These are phyloP conservation scores for Peromyscus aztecus DNA, from an alignment of 2,797 vertebrate species.

Conservation along the genomic window DNA sequence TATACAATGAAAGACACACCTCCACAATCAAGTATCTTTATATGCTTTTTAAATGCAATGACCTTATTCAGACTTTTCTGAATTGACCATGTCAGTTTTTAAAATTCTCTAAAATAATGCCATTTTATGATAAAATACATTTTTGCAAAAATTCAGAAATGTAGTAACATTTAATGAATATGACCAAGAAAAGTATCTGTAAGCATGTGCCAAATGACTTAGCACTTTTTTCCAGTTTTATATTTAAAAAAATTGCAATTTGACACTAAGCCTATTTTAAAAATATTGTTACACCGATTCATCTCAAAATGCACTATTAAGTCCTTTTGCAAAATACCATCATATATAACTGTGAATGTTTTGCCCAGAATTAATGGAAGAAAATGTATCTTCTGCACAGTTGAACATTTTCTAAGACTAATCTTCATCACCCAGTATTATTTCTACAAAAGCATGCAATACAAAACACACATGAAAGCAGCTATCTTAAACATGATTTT, in stretches of 20 bases:
- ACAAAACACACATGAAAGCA: constrained; percentile 87
- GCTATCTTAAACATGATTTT: constrained; percentile 84
- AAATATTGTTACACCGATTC: constrained; percentile 80
- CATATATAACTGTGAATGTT: constrained; percentile 77
- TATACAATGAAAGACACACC: constrained; percentile 78
- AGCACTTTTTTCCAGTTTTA: constrained; percentile 74
- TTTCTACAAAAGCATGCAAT: constrained; percentile 86
- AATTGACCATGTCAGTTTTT: constrained; percentile 78
- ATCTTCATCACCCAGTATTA: constrained; percentile 77
- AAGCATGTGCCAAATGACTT: constrained; percentile 81
- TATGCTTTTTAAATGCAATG: constrained; percentile 77
- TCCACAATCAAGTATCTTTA: constrained; percentile 73
- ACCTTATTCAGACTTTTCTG: constrained; percentile 81
- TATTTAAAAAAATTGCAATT: constrained; percentile 78
- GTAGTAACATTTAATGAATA: constrained; percentile 80
- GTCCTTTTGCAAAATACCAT: constrained; percentile 85
- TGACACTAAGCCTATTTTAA: constrained; percentile 80
- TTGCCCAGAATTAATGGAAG: constrained; percentile 75
- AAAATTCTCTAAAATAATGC: constrained; percentile 79
- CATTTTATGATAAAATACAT: constrained; percentile 82
- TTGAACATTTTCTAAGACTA: constrained; percentile 80
- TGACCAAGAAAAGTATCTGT: constrained; percentile 83
- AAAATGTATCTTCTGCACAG: constrained; percentile 78
- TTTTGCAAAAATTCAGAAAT: constrained; percentile 83
- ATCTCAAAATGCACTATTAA: constrained; percentile 79